Evolutionary conservation across 2,888 invertebrate species (phyloP).

Genomic region (Caenorhabditis becei): DNA sequence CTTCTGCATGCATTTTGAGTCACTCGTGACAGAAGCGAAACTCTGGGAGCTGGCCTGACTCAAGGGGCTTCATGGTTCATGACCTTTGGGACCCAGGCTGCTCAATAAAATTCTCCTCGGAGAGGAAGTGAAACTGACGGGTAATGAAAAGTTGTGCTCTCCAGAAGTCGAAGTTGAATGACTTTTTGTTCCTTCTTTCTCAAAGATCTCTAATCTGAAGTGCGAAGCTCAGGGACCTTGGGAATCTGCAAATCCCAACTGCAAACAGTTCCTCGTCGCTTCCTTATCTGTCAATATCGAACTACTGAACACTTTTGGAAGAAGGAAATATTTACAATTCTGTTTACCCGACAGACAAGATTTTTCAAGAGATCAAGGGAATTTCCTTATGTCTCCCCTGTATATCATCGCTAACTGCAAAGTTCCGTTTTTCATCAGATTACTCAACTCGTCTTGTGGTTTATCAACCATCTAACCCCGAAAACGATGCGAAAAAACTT

Average conservation of each 20-base stretch:
- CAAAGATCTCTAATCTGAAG: too few relatives aligned
- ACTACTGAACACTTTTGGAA: background rate
- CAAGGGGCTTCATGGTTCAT: too few relatives aligned
- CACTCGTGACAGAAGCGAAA: conserved; percentile 8
- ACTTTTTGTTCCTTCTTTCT: too few relatives aligned
- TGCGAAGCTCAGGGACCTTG: too few relatives aligned
- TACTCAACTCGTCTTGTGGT: conserved; percentile 23
- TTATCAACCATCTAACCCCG: conserved; percentile 22
- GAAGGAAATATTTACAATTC: conserved; percentile 12
- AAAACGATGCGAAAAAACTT: conserved; percentile 39
- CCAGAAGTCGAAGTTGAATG: too few relatives aligned
- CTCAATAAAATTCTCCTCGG: too few relatives aligned
- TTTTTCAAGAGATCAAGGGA: conserved; percentile 3
- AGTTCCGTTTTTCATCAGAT: conserved; percentile 55
- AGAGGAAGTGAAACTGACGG: too few relatives aligned
- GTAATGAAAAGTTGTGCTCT: too few relatives aligned
- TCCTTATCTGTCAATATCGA: background rate
- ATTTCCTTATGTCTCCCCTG: conserved; percentile 15
- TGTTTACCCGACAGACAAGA: conserved; percentile 16
- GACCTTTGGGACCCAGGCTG: conserved; percentile 33
- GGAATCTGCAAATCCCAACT: too few relatives aligned
- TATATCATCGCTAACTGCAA: too few relatives aligned
- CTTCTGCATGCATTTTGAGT: conserved; percentile 20
- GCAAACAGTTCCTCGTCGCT: background rate
- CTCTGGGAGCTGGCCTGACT: background rate